These are phyloP conservation scores for Lichenostomus cassidix DNA, from an alignment of 2,113 vertebrate genomes.

Conservation along the genomic window DNA sequence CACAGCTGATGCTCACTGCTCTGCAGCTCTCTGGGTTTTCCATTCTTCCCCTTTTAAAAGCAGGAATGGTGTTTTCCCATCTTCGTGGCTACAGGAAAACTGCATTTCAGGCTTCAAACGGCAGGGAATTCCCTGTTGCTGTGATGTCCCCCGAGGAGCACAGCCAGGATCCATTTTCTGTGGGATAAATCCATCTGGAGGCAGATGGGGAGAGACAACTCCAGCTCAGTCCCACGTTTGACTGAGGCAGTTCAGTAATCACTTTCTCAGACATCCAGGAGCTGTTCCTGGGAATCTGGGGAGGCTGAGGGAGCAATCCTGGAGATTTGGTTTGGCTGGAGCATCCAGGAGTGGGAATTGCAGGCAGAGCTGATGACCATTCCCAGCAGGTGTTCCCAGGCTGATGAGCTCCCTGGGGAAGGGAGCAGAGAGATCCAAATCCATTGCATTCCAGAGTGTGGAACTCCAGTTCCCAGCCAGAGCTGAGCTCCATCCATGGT, in stretches of 20 bases:
- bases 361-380: neutral
- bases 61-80: neutral
- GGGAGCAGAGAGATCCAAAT: constrained; percentile 22
- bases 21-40: neutral
- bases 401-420: constrained; percentile 74
- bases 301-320: neutral
- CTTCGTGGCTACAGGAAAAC: neutral
- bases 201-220: neutral
- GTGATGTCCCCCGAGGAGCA: neutral
- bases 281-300: neutral
- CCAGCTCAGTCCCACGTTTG: neutral
- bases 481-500: constrained; percentile 32
- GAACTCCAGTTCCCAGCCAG: constrained; percentile 34
- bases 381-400: neutral
- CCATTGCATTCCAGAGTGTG: constrained; percentile 37
- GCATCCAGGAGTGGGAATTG: constrained; percentile 61
- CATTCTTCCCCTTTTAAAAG: neutral
- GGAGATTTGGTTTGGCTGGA: constrained; percentile 42
- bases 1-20: neutral
- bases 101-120: neutral
- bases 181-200: neutral
- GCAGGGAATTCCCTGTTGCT: too few relatives aligned
- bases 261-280: neutral
- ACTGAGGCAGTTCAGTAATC: neutral
- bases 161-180: neutral